These are phyloP conservation scores for Tenthredo mesomela DNA, from an alignment of 2,888 invertebrate genomes.

Conservation along the genomic window DNA sequence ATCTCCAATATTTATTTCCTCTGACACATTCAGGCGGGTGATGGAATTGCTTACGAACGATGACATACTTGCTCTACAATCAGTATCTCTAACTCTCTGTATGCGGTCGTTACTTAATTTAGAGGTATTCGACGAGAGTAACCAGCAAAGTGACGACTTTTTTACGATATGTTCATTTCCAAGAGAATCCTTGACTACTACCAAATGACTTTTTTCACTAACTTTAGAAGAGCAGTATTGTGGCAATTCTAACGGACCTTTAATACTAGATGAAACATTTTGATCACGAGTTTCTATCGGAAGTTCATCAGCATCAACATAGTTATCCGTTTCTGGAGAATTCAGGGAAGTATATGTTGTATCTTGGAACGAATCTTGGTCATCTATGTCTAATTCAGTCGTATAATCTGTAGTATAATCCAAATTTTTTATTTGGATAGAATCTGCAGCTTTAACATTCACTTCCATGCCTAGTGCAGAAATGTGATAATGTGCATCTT, in stretches of 20 bases:
- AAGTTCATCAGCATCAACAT: neutral
- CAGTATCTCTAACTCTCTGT: conserved; percentile 2
- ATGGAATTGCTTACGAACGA: neutral
- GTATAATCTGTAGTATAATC: neutral
- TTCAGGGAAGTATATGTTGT: neutral
- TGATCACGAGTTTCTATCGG: neutral
- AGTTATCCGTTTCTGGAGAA: neutral
- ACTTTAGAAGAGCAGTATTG: conserved; percentile 17
- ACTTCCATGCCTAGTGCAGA: neutral
- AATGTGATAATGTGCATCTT: neutral
- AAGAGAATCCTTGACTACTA: conserved; percentile 10
- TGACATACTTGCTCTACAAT: neutral
- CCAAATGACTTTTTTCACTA: conserved; percentile 10
- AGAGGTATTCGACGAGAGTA: neutral
- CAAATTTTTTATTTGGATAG: neutral
- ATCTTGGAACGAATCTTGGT: conserved; percentile 2
- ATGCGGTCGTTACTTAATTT: conserved; percentile 20
- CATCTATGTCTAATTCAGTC: conserved; percentile 1
- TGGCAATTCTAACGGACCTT: conserved; percentile 11
- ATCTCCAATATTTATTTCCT: conserved; percentile 54
- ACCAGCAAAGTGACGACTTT: conserved; percentile 24
- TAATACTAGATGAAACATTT: conserved; percentile 16
- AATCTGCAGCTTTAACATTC: neutral
- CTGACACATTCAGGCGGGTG: neutral
- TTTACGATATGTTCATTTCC: conserved; percentile 7